phyloP scores from a whole-genome alignment of 2,888 invertebrate species.

The Eilema caniola region DNA sequence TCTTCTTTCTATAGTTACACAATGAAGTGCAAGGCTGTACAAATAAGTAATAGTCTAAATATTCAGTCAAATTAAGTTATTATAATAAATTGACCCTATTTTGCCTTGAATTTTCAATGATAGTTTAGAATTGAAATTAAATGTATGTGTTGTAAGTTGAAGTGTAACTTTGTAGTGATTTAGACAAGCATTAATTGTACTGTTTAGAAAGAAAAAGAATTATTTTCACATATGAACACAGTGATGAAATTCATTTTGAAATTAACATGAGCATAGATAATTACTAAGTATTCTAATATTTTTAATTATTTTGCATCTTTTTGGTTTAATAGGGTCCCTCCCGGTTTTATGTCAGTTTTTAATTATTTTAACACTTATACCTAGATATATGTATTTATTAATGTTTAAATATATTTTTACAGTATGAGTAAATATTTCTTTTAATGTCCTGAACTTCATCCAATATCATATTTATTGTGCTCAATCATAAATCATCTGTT shows the following conservation, averaged over 20 bases:
- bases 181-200: background rate
- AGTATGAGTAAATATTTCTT: conserved; percentile 17
- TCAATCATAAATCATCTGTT: background rate
- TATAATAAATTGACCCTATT: conserved; percentile 11
- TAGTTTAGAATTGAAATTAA: conserved; percentile 22
- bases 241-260: background rate
- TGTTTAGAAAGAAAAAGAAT: background rate
- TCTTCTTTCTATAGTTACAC: conserved; percentile 52
- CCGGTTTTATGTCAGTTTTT: background rate
- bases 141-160: conserved; percentile 22
- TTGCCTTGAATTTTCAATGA: conserved; percentile 23
- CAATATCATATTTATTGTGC: background rate
- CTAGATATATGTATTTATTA: conserved; percentile 13
- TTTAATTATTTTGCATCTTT: background rate
- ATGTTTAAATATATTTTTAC: conserved; percentile 22
- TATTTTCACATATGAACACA: background rate
- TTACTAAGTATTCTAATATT: background rate
- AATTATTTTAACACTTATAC: background rate
- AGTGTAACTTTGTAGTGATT: conserved; percentile 10
- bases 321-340: background rate
- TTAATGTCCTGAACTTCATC: conserved; percentile 17
- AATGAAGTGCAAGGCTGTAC: conserved; percentile 45
- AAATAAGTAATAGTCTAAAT: conserved; percentile 19
- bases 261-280: conserved; percentile 2
- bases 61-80: conserved; percentile 13